phyloP scores from a whole-genome alignment of 2,888 invertebrate species.

The Orthonychiurus folsomi region DNA sequence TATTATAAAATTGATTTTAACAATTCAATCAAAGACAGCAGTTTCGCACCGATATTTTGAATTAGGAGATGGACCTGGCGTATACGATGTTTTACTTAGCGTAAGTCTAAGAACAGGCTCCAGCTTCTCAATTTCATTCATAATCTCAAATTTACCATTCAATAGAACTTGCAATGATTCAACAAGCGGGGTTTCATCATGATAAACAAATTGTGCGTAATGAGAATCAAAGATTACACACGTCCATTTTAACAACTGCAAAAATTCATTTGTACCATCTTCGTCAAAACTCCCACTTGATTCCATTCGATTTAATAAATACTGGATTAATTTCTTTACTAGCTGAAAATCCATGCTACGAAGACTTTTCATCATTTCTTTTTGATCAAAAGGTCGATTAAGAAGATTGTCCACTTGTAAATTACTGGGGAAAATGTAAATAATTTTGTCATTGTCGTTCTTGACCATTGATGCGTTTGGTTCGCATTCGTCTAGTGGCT shows the following conservation, averaged over 20 bases:
- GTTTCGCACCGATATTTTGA: slow-evolving; percentile 6
- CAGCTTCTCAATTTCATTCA: slow-evolving; percentile 28
- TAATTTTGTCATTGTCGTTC: no score
- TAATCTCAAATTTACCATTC: slow-evolving; percentile 23
- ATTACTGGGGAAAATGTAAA: slow-evolving; percentile 5
- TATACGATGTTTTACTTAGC: slow-evolving; percentile 1
- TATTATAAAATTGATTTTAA: no score
- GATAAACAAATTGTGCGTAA: slow-evolving; percentile 31
- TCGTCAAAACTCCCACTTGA: not conserved
- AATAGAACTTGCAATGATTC: slow-evolving; percentile 23
- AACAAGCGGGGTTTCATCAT: slow-evolving; percentile 24
- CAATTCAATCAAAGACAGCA: slow-evolving; percentile 11
- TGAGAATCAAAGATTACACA: slow-evolving; percentile 32
- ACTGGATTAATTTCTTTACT: slow-evolving; percentile 6
- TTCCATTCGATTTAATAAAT: slow-evolving; percentile 16
- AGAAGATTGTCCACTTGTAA: slow-evolving; percentile 20
- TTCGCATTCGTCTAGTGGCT: slow-evolving; percentile 6
- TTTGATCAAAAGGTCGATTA: slow-evolving; percentile 25
- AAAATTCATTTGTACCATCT: not conserved
- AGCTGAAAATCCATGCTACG: slow-evolving; percentile 20
- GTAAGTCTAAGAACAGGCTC: slow-evolving; percentile 19
- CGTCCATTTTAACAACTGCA: slow-evolving; percentile 27
- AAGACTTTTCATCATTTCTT: slow-evolving; percentile 19
- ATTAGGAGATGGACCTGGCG: not conserved
- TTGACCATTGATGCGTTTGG: not conserved